Base-by-base conservation (phyloP, 30 jellyfish, hydroid and myxozoan species). In the Phacellophora camtschatica region DNA sequence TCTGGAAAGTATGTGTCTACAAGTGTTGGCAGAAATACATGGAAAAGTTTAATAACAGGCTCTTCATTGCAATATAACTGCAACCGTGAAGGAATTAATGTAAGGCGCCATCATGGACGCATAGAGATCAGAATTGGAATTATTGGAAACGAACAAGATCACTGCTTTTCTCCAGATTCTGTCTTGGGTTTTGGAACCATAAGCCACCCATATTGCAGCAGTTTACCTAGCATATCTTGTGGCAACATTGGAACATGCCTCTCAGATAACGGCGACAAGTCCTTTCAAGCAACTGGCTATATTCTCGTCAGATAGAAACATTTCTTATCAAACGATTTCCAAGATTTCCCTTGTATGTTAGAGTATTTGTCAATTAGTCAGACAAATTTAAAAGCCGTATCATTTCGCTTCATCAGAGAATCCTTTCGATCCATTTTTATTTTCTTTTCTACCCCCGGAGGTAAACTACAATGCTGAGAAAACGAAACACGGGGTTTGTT, bases 71-170 rank as follows among this genome's bases (percentile, higher is more conserved):
- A 56, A n/a, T 37, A 9, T 56, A 0, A 56, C 10, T 56, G 71
- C 25, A 56, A 56, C 8, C 71, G 71, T 20, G 71, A 56, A 56
- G 71, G 71, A 12, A 56, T 56, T 16, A 56, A 56, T 56, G 71
- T 56, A 7, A 56, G 25, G 71, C 4, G 20, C 7, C 19, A 56
- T 22, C 12, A 6, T 13, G 71, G 71, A 4, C 31, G 20, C 3
- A 2, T 56, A 10, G 19, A 4, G 0, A 37, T 37, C 2, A 56
- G 71, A 56, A 20, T 56, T 0, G 71, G 71, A 56, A 15, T 56
- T 28, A 56, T 56, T 12, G 71, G 71, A n/a, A 56, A 56, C 41
- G 20, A 56, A 18, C 37, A 56, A 56, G 25, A 56, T 56, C 37
- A 56, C 5, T 56, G 71, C 12, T n/a, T n/a, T n/a, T n/a, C 34